phyloP scores from a whole-genome alignment of 2,797 vertebrate species.

The Crypturellus tataupa region DNA sequence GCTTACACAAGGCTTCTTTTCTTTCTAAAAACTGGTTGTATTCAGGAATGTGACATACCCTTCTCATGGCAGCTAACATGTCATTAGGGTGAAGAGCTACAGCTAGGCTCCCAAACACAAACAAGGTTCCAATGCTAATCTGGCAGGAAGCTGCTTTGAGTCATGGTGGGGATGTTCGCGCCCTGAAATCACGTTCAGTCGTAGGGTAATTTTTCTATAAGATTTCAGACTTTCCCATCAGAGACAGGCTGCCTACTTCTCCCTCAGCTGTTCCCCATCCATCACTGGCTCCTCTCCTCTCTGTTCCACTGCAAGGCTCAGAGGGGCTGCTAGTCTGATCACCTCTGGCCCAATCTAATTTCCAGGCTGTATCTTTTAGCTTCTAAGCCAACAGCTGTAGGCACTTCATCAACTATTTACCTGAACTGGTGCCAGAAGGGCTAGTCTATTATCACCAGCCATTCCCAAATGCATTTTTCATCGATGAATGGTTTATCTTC shows the following conservation, averaged over 20 bases:
- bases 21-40: background rate
- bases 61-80: background rate
- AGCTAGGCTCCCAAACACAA: background rate
- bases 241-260: background rate
- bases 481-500: background rate
- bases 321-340: background rate
- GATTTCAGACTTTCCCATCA: background rate
- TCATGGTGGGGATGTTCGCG: background rate
- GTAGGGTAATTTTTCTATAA: background rate
- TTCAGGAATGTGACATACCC: background rate
- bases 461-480: background rate
- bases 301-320: background rate
- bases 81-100: background rate
- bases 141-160: background rate
- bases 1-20: background rate
- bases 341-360: background rate
- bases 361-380: background rate
- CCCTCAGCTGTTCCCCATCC: fast-evolving
- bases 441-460: background rate
- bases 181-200: background rate
- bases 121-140: background rate
- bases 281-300: background rate
- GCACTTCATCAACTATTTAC: background rate
- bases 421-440: background rate
- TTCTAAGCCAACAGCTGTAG: background rate